Conservation (phyloP, 2,888 invertebrate genomes). For the Automeris io region DNA sequence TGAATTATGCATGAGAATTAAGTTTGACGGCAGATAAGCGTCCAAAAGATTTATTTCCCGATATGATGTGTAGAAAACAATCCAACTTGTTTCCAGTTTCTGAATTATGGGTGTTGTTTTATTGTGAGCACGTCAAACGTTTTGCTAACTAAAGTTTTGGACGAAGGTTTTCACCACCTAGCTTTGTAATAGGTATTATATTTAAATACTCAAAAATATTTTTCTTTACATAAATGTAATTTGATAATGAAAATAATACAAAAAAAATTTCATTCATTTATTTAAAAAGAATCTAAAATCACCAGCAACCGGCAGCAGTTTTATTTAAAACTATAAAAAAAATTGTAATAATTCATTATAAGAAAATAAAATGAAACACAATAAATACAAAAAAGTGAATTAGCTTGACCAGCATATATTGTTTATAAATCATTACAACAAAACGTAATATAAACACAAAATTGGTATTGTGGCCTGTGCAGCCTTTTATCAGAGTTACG, state of each 20-base stretch:
- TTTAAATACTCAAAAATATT: background rate
- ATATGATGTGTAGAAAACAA: slow-evolving; percentile 75
- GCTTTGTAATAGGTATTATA: background rate
- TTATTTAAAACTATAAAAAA: no score
- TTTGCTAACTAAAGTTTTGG: slow-evolving; percentile 19
- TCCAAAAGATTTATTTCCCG: slow-evolving; percentile 71
- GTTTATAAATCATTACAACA: slow-evolving; percentile 8
- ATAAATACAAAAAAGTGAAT: no score
- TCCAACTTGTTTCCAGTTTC: slow-evolving; percentile 68
- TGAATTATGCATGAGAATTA: slow-evolving; percentile 76
- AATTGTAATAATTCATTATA: no score
- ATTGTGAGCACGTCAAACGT: slow-evolving; percentile 61
- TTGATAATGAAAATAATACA: no score
- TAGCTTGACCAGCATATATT: background rate
- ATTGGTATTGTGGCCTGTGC: slow-evolving; percentile 48
- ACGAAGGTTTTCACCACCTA: background rate
- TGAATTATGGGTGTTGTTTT: slow-evolving; percentile 71
- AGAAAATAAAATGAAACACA: no score
- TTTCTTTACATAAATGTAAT: no score
- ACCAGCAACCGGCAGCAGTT: no score
- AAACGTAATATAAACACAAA: slow-evolving; percentile 41
- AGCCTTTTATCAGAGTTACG: slow-evolving; percentile 72
- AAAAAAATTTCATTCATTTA: no score
- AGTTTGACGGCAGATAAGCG: slow-evolving; percentile 74
- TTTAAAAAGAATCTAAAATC: no score